A percentile compares a stretch with the other conserved stretches of the same genome.
These are phyloP conservation scores for Invenusta paracnida DNA, from an alignment of 2,888 invertebrate species.

Conservation along the genomic window DNA sequence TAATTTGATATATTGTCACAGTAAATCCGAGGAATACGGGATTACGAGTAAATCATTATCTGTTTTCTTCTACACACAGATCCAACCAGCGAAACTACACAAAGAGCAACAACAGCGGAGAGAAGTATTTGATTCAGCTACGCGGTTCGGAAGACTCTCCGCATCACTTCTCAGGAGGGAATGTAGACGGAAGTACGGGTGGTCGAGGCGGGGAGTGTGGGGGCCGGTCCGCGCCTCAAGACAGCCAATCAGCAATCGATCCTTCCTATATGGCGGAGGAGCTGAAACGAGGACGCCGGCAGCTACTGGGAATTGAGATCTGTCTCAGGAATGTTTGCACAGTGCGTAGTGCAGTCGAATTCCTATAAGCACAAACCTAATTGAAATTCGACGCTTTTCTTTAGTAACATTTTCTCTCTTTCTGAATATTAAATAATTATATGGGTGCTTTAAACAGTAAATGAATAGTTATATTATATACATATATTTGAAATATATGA, in stretches of 20 bases:
- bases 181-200: background rate
- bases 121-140: background rate
- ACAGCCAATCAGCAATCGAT: background rate
- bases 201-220: too few relatives aligned
- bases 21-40: too few relatives aligned
- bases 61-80: background rate
- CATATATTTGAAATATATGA: too few relatives aligned
- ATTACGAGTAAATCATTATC: too few relatives aligned
- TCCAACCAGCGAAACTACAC: background rate
- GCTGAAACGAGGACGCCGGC: background rate
- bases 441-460: too few relatives aligned
- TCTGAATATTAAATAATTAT: too few relatives aligned
- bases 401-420: too few relatives aligned
- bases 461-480: too few relatives aligned
- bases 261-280: background rate
- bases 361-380: too few relatives aligned
- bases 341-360: background rate
- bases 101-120: conserved; percentile 1
- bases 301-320: background rate
- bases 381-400: too few relatives aligned
- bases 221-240: background rate
- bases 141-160: background rate
- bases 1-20: too few relatives aligned
- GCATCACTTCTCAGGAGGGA: background rate
- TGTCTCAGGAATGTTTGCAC: conserved; percentile 1